These are phyloP conservation scores for silkworm (Bombyx mori) DNA, from an alignment of 1,140 invertebrate species.

Conservation along the genomic window DNA sequence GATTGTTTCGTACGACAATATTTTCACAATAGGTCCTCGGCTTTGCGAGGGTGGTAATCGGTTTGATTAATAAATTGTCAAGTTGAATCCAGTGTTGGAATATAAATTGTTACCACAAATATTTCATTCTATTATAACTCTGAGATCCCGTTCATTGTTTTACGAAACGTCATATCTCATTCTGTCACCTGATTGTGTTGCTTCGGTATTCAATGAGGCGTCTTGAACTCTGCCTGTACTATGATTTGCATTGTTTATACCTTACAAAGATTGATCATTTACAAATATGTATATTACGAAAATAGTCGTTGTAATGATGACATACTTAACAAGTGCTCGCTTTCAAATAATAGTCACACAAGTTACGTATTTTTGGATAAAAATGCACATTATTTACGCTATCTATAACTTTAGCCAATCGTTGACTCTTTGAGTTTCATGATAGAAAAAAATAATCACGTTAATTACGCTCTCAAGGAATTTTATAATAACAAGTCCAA, in stretches of 20 bases:
- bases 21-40: slow-evolving; percentile 66
- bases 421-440: no score
- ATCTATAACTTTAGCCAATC: no score
- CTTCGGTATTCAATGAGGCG: slow-evolving; percentile 30
- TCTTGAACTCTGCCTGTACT: slow-evolving; percentile 3
- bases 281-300: no score
- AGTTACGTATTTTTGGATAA: no score
- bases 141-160: slow-evolving; percentile 63
- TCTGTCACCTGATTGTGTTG: slow-evolving; percentile 63
- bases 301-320: no score
- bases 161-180: slow-evolving; percentile 66
- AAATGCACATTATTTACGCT: no score
- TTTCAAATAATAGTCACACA: no score
- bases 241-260: background rate
- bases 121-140: slow-evolving; percentile 66
- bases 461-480: no score
- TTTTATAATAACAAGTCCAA: no score
- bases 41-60: slow-evolving; percentile 63
- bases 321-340: no score
- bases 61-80: slow-evolving; percentile 72
- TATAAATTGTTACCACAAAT: slow-evolving; percentile 69
- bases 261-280: no score
- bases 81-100: slow-evolving; percentile 68
- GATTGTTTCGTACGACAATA: slow-evolving; percentile 68
- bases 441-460: no score